Evolutionary conservation across 2,113 vertebrate species (phyloP).

Genomic region (Mesembrinibis cayennensis): DNA sequence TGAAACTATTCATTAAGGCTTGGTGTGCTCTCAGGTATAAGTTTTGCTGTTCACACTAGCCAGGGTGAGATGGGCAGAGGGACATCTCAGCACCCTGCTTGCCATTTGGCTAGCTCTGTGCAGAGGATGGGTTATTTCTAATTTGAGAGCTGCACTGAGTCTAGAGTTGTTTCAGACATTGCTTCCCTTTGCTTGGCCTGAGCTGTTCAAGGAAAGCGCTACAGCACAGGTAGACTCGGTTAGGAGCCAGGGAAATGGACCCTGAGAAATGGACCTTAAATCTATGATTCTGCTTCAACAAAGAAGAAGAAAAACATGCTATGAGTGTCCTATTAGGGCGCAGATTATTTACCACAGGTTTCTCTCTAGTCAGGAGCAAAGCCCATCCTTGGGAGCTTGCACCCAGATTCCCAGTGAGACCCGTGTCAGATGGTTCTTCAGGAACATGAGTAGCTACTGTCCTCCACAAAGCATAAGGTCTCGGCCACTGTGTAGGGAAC

Average conservation of each 20-base stretch:
- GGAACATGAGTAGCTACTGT: neutral
- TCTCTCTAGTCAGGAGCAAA: neutral
- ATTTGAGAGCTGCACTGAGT: neutral
- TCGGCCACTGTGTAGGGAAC: neutral
- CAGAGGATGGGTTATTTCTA: neutral
- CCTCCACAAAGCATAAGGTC: neutral
- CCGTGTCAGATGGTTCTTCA: neutral
- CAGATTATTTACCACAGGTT: neutral
- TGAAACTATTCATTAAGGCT: neutral
- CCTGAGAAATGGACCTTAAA: neutral
- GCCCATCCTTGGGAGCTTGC: neutral
- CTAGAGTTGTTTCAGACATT: neutral
- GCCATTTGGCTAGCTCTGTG: neutral
- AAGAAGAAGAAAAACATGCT: neutral
- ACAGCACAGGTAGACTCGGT: neutral
- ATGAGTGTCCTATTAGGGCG: neutral
- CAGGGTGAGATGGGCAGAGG: neutral
- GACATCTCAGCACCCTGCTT: neutral
- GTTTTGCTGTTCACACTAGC: neutral
- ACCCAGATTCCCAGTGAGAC: neutral
- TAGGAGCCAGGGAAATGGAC: neutral
- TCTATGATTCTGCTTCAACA: neutral
- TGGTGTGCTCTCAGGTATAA: neutral
- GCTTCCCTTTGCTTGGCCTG: neutral
- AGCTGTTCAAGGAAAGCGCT: neutral